These are phyloP conservation scores for Nerophis ophidion DNA, from an alignment of 2,113 vertebrate species.

Conservation along the genomic window DNA sequence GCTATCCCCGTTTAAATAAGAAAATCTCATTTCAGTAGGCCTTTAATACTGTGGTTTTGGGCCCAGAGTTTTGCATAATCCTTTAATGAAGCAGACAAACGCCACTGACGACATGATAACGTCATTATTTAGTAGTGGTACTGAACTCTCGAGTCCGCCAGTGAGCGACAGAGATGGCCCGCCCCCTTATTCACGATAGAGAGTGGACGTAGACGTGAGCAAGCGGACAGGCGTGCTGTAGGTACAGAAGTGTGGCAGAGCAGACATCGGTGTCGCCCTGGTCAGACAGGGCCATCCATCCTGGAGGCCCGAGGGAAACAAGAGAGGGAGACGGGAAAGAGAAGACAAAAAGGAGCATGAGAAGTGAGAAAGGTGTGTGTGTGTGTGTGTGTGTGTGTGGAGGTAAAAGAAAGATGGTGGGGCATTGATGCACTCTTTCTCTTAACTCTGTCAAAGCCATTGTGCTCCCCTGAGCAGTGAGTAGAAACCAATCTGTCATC, in stretches of 20 bases:
- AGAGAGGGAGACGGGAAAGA: slow-evolving; percentile 9
- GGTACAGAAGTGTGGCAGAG: slow-evolving; percentile 61
- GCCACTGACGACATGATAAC: neutral
- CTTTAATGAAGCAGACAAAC: neutral
- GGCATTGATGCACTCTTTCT: slow-evolving; percentile 58
- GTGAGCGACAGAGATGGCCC: slow-evolving; percentile 56
- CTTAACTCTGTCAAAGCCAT: slow-evolving; percentile 66
- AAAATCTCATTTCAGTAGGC: too few species aligned
- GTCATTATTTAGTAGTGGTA: slow-evolving; percentile 25
- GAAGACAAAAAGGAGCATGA: slow-evolving; percentile 17
- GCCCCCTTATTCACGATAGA: slow-evolving; percentile 22
- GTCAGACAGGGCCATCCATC: slow-evolving; percentile 72
- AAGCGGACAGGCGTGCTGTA: slow-evolving; percentile 61
- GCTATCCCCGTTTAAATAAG: too few species aligned
- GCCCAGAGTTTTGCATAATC: neutral
- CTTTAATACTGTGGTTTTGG: too few species aligned
- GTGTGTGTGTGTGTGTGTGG: slow-evolving; percentile 14
- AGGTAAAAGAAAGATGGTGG: slow-evolving; percentile 29
- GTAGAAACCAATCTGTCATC: slow-evolving; percentile 71
- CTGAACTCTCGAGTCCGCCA: slow-evolving; percentile 63
- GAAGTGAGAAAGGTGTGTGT: slow-evolving; percentile 5
- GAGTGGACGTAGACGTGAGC: slow-evolving; percentile 31
- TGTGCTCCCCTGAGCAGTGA: slow-evolving; percentile 65
- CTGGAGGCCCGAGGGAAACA: slow-evolving; percentile 59
- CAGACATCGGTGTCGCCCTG: slow-evolving; percentile 65